phyloP scores from a whole-genome alignment of 2,888 invertebrate genomes.

The Tenthredo distinguenda region DNA sequence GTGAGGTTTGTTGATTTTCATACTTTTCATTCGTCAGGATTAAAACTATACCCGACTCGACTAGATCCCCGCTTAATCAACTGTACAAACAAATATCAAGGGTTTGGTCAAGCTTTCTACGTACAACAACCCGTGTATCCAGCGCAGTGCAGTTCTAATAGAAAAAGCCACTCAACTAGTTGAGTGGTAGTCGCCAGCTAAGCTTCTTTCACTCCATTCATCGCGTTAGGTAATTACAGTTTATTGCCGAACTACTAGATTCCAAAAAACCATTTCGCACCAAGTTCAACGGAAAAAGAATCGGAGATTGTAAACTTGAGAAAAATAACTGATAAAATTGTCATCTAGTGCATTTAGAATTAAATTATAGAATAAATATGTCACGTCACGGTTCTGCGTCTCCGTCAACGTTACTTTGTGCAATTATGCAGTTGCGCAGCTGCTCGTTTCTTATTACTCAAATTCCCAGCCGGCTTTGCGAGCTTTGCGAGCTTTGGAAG shows the following conservation, averaged over 20 bases:
- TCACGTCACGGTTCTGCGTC: not conserved
- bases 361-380: not conserved
- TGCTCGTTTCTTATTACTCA: not conserved
- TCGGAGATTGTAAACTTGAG: not conserved
- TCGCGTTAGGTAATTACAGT: not conserved
- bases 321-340: not conserved
- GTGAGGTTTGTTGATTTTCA: not conserved
- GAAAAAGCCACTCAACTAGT: not conserved
- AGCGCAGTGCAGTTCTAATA: not conserved
- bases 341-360: not conserved
- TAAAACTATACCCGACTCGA: not conserved
- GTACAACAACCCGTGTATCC: not conserved
- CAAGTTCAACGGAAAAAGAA: not conserved
- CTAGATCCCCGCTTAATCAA: not conserved
- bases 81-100: not conserved
- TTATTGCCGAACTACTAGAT: too few species aligned
- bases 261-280: too few species aligned
- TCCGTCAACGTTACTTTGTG: not conserved
- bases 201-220: not conserved
- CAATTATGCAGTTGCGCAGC: not conserved
- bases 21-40: not conserved
- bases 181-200: not conserved
- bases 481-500: not conserved
- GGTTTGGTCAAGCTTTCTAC: not conserved
- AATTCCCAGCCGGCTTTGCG: not conserved